Evolutionary conservation across 2,797 vertebrate species (phyloP).

Genomic region (Coreius guichenoti): DNA sequence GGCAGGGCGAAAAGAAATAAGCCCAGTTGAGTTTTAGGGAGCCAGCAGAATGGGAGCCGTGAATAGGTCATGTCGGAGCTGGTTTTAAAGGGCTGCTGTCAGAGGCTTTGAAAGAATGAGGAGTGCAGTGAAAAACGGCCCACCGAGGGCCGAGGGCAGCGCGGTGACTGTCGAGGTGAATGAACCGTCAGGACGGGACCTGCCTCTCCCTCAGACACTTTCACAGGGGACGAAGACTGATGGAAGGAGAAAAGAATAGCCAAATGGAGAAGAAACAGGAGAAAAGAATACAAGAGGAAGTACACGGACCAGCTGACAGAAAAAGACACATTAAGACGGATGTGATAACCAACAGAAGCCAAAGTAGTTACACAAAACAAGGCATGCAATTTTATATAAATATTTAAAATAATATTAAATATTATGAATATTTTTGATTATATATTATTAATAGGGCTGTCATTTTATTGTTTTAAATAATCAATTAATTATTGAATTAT

Average conservation of each 20-base stretch:
- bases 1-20: slow-evolving; percentile 39
- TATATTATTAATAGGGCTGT: neutral
- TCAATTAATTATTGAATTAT: neutral
- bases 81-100: slow-evolving; percentile 50
- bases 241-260: slow-evolving; percentile 13
- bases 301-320: slow-evolving; percentile 52
- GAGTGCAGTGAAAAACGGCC: slow-evolving; percentile 28
- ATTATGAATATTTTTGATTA: neutral
- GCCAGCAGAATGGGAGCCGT: slow-evolving; percentile 29
- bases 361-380: neutral
- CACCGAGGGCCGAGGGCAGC: slow-evolving; percentile 4
- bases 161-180: slow-evolving; percentile 17
- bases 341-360: neutral
- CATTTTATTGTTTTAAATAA: neutral
- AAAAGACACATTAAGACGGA: slow-evolving; percentile 48
- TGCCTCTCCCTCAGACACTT: slow-evolving; percentile 5
- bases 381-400: neutral
- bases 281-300: slow-evolving; percentile 62
- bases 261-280: slow-evolving; percentile 46
- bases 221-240: slow-evolving; percentile 10
- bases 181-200: slow-evolving; percentile 17
- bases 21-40: slow-evolving; percentile 42
- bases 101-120: slow-evolving; percentile 27
- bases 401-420: neutral
- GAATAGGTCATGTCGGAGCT: slow-evolving; percentile 52